Evolutionary conservation across 2,113 vertebrate species (phyloP).

Genomic region (Antechinus stuartii): DNA sequence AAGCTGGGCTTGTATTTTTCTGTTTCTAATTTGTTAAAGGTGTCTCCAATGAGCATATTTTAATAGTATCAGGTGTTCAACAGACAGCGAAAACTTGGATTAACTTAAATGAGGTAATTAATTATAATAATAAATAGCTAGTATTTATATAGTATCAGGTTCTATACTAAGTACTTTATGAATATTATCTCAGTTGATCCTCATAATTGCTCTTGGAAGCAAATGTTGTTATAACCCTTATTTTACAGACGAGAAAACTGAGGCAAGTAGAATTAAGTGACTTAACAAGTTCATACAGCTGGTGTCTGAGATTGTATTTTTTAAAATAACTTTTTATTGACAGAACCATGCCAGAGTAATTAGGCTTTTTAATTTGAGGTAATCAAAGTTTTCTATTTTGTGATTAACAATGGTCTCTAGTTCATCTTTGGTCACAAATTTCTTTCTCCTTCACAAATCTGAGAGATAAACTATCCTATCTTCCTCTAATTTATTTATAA

Average conservation of each 20-base stretch:
- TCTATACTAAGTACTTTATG: background rate
- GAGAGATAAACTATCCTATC: too few species aligned
- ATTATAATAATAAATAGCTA: conserved; percentile 23
- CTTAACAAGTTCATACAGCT: conserved; percentile 7
- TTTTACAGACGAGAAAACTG: background rate
- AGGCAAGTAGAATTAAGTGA: background rate
- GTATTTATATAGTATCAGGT: background rate
- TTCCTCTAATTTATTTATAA: too few species aligned
- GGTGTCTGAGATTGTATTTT: background rate
- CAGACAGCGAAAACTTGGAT: too few species aligned
- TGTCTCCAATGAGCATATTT: conserved; percentile 14
- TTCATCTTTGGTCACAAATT: too few species aligned
- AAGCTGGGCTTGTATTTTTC: background rate
- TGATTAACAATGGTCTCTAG: too few species aligned
- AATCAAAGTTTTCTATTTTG: too few species aligned
- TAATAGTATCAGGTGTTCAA: background rate
- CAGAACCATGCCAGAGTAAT: too few species aligned
- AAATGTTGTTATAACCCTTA: background rate
- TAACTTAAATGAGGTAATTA: background rate
- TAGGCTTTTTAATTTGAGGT: too few species aligned
- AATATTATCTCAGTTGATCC: background rate
- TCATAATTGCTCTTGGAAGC: background rate
- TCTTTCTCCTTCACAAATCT: too few species aligned
- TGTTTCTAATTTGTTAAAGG: conserved; percentile 37
- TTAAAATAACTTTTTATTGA: too few species aligned